Base-by-base conservation (phyloP, 2,888 invertebrate genomes). In the Ditula angustiorana region DNA sequence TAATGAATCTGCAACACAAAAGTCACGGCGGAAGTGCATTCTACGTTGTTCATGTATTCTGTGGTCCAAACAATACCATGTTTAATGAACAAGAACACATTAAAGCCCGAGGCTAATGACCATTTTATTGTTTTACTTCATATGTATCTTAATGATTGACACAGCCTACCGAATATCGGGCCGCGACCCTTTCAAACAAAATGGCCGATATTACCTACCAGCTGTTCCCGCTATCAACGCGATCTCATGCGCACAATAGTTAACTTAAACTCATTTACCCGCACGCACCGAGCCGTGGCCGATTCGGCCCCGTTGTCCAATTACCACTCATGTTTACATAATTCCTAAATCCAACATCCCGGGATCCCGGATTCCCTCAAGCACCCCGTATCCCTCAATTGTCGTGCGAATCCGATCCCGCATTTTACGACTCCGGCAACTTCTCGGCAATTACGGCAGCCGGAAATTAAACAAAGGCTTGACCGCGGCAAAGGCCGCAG, bases 391-490 rank as follows among this genome's bases (percentile, higher is more conserved):
- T 47, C 53, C 57, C 64, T 56, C 56, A 28, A 64, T 30, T 53
- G 57, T 66, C 61, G 57, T 66, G 28, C 63, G 59, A 66, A 67
- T 61, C 69, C 26, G 63, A 65, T 62, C 57, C 67, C 65, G 60
- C 56, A 63, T 69, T 67, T 69, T 67, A 69, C 69, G 67, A 67
- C 61, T 24, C 71, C 73, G 75, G 64, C 74, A 77, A 75, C 75
- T 76, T 74, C 72, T 74, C 73, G 74, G 78, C 78, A 80, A 80
- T 81, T 81, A 79, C 74, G 72, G 73, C 74, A 65, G 69, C 69
- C 79, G 80, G 77, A 80, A 79, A 81, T 82, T 81, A 80, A 82
- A 83, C 78, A 78, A 76, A 75, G 77, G 78, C 74, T 79, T 79
- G 79, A 79, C 79, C 76, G 73, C 74, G 65, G 61, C 63, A 61